Base-by-base conservation (phyloP, 2,797 vertebrate genomes). In the Hypotaenidia okinawae region DNA sequence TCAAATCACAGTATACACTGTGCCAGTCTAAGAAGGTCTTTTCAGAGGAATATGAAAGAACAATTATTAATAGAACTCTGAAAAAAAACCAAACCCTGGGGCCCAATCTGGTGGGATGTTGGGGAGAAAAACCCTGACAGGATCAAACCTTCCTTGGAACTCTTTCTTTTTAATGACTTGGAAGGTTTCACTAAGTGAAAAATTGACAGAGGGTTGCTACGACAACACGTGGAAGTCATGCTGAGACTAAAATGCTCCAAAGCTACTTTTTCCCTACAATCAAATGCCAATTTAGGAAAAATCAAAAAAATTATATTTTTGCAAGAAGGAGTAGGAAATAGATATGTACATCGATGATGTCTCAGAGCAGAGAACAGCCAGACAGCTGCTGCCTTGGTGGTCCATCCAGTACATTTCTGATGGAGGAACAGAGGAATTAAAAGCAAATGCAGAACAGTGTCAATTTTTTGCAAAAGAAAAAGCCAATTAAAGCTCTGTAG, bases 351-450 rank as follows among this genome's bases (percentile, higher is more conserved):
- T 57, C 35, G 82, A 0, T 52, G 55, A 39, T 91, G 62, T 24
- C 67, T 75, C 32, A 9, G 57, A 57, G 75, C 5, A 0, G 67
- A 88, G 80, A 94, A 84, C 3, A 70, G 54, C 83, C 88, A 92
- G 77, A 16, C 12, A 59, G 35, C 69, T 81, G 59, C 90, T 90
- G 80, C 80, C 77, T 90, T 94, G 80, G 86, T 93, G 92, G 94
- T 94, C 95, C 84, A 55, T 27, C 47, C 70, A 43, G 41, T 39
- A 58, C 47, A 33, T 89, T 55, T 73, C n/a, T 52, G 63, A 61
- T 49, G 39, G 35, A 87, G 59, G 15, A 87, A 73, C 14, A 82
- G 84, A 77, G 58, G 73, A 93, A 81, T 90, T 73, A 69, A 84
- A 96, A 92, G 49, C 84, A 90, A 95, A 89, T 82, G 68, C 1